phyloP scores from a whole-genome alignment of 2,113 vertebrate genomes.

The Microcebus griseorufus region DNA sequence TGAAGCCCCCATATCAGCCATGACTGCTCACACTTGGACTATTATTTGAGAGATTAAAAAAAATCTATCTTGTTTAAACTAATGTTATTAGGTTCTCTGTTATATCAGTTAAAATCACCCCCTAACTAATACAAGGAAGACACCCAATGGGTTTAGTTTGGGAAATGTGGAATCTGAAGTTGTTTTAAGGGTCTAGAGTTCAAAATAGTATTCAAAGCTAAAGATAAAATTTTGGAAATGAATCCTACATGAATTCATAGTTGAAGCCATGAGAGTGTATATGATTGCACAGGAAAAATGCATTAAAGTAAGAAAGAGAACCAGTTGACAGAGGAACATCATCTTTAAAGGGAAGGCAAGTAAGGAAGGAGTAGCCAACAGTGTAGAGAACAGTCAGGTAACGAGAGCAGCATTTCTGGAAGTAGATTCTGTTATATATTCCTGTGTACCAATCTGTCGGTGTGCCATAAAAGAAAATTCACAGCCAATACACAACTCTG shows the following conservation, averaged over 20 bases:
- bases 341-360: too few species aligned
- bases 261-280: neutral
- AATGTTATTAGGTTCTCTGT: neutral
- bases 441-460: neutral
- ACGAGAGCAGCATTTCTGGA: neutral
- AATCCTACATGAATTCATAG: neutral
- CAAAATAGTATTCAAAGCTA: neutral
- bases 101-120: neutral
- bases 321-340: neutral
- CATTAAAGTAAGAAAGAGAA: neutral
- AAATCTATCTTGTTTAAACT: neutral
- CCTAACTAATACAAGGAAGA: neutral
- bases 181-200: neutral
- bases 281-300: neutral
- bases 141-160: neutral
- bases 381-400: neutral
- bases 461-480: neutral
- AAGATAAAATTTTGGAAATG: neutral
- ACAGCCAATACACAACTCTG: neutral
- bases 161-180: neutral
- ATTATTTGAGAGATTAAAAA: neutral
- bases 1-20: neutral
- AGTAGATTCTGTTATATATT: neutral
- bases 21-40: neutral
- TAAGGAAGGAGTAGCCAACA: neutral